Percentiles rank a stretch among this genome's conserved stretches.
Evolutionary conservation across 2,888 invertebrate species (phyloP).

Genomic region (Peribatodes rhomboidaria): DNA sequence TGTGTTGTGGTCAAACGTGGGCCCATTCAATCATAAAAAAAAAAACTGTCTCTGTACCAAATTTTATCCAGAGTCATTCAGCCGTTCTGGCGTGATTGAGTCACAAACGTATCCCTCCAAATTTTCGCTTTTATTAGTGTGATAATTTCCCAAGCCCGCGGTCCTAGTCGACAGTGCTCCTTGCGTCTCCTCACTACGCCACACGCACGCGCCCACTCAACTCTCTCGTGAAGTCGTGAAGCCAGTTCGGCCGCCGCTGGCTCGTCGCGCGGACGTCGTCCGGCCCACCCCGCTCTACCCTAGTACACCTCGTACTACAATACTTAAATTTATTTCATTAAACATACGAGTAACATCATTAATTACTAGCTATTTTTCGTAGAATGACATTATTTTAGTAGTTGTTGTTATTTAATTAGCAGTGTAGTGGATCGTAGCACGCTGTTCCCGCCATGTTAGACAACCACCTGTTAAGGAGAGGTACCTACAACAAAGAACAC

Average conservation of each 20-base stretch:
- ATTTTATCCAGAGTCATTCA: too few species aligned
- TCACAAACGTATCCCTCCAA: too few species aligned
- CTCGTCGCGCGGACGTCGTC: background rate
- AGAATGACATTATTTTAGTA: background rate
- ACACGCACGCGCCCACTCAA: background rate
- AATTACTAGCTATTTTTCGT: too few species aligned
- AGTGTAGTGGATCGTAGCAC: background rate
- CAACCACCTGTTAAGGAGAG: conserved; percentile 2
- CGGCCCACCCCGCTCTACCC: background rate
- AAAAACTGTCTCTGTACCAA: too few species aligned
- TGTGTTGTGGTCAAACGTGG: too few species aligned
- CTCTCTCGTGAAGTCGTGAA: background rate
- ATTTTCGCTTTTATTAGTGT: too few species aligned
- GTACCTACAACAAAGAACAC: too few species aligned
- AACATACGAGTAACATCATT: background rate
- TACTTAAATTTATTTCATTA: background rate
- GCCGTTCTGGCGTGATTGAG: too few species aligned
- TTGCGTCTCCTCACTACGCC: background rate
- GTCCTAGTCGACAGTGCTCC: too few species aligned
- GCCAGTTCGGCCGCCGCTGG: background rate
- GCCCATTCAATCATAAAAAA: too few species aligned
- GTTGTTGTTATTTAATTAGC: background rate
- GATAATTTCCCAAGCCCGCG: too few species aligned
- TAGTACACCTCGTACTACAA: background rate
- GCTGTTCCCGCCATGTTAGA: background rate